Evolutionary conservation across 35 echinoderm and acorn worm genomes (phyloP).

Genomic region (Holothuria glaberrima): DNA sequence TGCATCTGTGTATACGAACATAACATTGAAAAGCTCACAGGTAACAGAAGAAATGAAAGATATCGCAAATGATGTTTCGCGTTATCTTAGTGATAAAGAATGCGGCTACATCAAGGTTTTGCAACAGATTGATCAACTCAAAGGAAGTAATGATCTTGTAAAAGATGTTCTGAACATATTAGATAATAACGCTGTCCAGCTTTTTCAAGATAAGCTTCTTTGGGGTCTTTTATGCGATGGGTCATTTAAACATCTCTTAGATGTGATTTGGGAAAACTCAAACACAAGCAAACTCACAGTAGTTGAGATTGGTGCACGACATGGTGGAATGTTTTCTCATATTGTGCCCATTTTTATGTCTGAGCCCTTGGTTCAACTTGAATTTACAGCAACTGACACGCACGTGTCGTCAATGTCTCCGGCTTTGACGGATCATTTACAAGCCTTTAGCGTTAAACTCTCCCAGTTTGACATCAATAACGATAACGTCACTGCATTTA

Average conservation of each 20-base stretch:
- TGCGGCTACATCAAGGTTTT: no score
- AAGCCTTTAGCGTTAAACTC: not conserved
- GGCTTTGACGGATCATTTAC: not conserved
- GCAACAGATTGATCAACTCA: conserved; percentile 43
- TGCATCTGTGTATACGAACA: no score
- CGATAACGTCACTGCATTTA: not conserved
- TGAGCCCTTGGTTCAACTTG: not conserved
- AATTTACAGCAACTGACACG: not conserved
- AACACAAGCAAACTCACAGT: not conserved
- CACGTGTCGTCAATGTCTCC: not conserved
- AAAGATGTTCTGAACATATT: conserved; percentile 17
- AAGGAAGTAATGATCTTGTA: not conserved
- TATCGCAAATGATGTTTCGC: no score
- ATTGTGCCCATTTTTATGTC: not conserved
- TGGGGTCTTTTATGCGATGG: conserved; percentile 29
- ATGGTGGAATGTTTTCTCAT: not conserved
- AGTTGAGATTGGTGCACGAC: not conserved
- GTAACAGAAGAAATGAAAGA: no score
- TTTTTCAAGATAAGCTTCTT: conserved; percentile 63
- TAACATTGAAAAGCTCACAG: no score
- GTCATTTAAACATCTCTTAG: conserved; percentile 38
- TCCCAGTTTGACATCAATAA: not conserved
- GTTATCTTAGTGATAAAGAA: no score
- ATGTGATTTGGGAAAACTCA: not conserved
- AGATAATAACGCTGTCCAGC: not conserved